Conservation (phyloP, 2,113 vertebrate genomes). For the Setophaga petechia region DNA sequence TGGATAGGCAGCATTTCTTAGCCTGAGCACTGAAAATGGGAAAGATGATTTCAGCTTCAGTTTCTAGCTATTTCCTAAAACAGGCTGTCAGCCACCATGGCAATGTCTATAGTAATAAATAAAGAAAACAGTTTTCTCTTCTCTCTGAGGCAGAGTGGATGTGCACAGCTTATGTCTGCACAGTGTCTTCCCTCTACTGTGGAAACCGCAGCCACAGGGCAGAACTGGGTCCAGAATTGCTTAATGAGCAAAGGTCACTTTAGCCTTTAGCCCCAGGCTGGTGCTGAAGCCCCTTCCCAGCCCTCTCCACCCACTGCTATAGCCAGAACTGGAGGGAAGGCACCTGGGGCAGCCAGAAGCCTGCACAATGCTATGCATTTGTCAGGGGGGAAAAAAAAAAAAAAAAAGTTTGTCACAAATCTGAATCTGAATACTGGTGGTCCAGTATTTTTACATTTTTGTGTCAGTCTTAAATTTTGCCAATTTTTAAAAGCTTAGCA, state of each 20-base stretch:
- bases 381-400: neutral
- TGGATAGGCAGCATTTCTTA: neutral
- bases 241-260: neutral
- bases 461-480: neutral
- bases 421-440: neutral
- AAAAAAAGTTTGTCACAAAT: neutral
- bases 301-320: neutral
- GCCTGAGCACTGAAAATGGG: neutral
- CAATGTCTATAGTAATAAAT: neutral
- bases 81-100: neutral
- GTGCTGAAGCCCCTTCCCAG: neutral
- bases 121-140: neutral
- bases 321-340: neutral
- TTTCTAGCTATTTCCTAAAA: neutral
- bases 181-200: neutral
- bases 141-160: neutral
- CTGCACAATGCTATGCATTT: fast-evolving
- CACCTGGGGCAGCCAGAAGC: neutral
- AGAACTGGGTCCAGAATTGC: neutral
- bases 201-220: neutral
- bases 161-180: neutral
- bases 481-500: neutral
- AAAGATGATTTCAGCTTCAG: neutral
- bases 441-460: neutral
- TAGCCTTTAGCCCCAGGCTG: neutral